Base-by-base conservation (phyloP, 2,113 vertebrate species). In the Varanus salvator region DNA sequence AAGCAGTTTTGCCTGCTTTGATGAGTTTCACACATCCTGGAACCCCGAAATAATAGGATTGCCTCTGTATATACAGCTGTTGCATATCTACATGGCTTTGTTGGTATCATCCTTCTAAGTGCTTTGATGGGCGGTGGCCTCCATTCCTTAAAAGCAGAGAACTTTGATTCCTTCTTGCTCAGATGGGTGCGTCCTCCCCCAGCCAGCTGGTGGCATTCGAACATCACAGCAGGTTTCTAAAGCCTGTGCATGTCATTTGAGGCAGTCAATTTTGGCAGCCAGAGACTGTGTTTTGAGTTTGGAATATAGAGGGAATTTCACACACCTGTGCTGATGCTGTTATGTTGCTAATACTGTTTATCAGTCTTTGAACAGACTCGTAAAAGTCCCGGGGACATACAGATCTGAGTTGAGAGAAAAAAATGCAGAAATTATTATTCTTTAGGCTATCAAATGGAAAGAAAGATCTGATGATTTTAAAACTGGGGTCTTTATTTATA, bases 121-220 rank as follows among this genome's bases (percentile, higher is more conserved):
- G 90, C 88, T 92, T 78, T 78, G 89, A 90, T 87, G 60, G 91
- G 87, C 77, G 80, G 76, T 29, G n/a, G 44, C 57, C 83, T 72
- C 25, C 31, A 23, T 54, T 38, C 38, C 12, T 83, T 93, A 89
- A 91, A 93, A 89, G 84, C 91, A 89, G 86, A 94, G 86, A 89
- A 66, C 86, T 77, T 87, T 90, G 89, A 48, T 83, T 57, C 29
- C 11, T 5, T n/a, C 14, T 38, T 64, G 64, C 94, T 94, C 96
- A 95, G 94, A 95, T 94, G 94, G 60, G 60, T 64, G 21, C 71
- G n/a, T 23, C 54, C 34, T 57, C 52, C 34, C 60, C 80, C 71
- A 94, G 90, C 94, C 95, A 96, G 96, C 95, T 95, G 96, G 96
- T 96, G 94, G 95, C 95, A 95, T 95, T 95, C 90, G 90, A 95